phyloP scores from a whole-genome alignment of 2,797 vertebrate species.

The Coregonus ussuriensis region DNA sequence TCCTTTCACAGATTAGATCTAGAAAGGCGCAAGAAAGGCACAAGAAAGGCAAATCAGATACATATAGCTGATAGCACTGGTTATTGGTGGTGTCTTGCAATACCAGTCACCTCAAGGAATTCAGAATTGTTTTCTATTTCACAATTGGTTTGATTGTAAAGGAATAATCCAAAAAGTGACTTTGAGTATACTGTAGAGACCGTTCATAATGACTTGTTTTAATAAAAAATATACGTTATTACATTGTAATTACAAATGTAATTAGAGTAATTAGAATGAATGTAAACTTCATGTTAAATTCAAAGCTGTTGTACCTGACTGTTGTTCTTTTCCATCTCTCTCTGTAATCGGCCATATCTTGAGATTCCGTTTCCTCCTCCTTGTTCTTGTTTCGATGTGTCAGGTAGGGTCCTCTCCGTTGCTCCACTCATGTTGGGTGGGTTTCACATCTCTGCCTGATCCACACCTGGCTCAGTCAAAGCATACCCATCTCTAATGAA shows the following conservation, averaged over 20 bases:
- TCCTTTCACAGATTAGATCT: not conserved
- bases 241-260: constrained; percentile 2
- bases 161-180: not conserved
- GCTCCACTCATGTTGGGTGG: not conserved
- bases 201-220: not conserved
- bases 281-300: not conserved
- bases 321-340: not conserved
- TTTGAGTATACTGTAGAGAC: not conserved
- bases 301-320: not conserved
- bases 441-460: constrained; percentile 1
- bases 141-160: not conserved
- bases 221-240: not conserved
- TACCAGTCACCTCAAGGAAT: constrained; percentile 1
- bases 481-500: constrained; percentile 43
- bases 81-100: not conserved
- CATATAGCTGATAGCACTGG: not conserved
- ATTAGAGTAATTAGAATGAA: not conserved
- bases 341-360: not conserved
- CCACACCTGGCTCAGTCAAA: constrained; percentile 43
- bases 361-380: not conserved
- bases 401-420: not conserved
- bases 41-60: not conserved
- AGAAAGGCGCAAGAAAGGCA: not conserved
- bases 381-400: not conserved
- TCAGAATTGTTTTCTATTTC: not conserved